phyloP scores from a whole-genome alignment of 2,113 vertebrate genomes.

The Manacus vitellinus region DNA sequence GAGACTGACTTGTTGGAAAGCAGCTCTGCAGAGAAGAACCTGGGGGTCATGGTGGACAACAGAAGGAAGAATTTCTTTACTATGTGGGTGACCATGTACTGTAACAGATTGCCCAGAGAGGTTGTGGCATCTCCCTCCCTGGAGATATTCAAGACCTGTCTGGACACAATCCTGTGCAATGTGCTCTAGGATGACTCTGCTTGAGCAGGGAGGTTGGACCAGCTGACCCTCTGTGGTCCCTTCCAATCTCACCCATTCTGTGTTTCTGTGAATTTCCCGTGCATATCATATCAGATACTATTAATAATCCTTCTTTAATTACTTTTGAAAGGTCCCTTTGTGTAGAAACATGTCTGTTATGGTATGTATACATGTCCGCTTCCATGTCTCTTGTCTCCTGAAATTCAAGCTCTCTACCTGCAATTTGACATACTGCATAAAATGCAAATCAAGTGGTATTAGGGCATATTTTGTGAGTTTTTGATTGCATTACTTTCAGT shows the following conservation, averaged over 20 bases:
- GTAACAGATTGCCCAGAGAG: background rate
- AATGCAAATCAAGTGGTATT: background rate
- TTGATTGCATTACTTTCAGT: background rate
- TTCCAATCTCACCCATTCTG: background rate
- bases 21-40: background rate
- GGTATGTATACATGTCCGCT: background rate
- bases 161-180: too few relatives aligned
- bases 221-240: background rate
- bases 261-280: background rate
- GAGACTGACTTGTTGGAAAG: background rate
- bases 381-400: background rate
- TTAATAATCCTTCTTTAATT: background rate
- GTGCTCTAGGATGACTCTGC: too few relatives aligned
- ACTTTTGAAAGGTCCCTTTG: background rate
- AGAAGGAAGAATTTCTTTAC: background rate
- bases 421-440: background rate
- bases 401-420: background rate
- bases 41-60: background rate
- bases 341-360: background rate
- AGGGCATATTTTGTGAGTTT: background rate
- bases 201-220: too few relatives aligned
- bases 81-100: rapidly evolving
- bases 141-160: background rate
- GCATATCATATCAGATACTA: background rate
- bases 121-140: background rate